Base-by-base conservation (phyloP, 53 echinoderm and acorn worm genomes). In the Holothuria leucospilota region DNA sequence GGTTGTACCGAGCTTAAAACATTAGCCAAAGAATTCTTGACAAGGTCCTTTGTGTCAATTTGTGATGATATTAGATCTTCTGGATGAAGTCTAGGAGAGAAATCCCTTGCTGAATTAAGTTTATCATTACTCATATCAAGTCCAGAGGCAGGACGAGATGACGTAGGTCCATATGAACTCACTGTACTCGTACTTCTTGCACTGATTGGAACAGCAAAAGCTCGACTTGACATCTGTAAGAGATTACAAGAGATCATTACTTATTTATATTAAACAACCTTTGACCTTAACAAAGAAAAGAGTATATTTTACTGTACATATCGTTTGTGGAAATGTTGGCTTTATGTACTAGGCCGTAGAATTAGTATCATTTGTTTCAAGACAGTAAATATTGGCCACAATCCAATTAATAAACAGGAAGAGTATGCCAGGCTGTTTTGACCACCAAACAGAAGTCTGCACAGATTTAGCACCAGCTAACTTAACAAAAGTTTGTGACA, bases 171-270 rank as follows among this genome's bases (percentile, higher is more conserved):
- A 81, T 90, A 93, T 4, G 95, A 95, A 84, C 95, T 95, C 24
- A 95, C 74, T 27, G 99, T 95, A 66, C 99, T 99, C 23, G 78
- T 93, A 41, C 95, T 99, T 24, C 99, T 85, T 25, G 99, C 99
- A 86, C 99, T 99, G 78, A 90, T 60, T 49, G 99, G 99, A 28
- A 99, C 90, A 34, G 92, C 90, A 71, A 99, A 99, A 20, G 99
- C 99, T 91, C 95, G 84, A 18, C 92, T 93, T 29, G 99, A 95
- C 59, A 93, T 82, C 99, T 99, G 91, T 26, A 63, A 63, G 29
- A 30, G 67, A 65, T 78, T 6, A 39, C 40, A 24, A 68, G 56
- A 58, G 12, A 84, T 59, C 13, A 13, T 40, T 39, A 27, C 69
- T 27, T 5, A 18, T 71, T 21, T 83, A 21, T 26, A 83, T 63